Evolutionary conservation across 2,797 vertebrate species (phyloP).

Genomic region (Falco biarmicus): DNA sequence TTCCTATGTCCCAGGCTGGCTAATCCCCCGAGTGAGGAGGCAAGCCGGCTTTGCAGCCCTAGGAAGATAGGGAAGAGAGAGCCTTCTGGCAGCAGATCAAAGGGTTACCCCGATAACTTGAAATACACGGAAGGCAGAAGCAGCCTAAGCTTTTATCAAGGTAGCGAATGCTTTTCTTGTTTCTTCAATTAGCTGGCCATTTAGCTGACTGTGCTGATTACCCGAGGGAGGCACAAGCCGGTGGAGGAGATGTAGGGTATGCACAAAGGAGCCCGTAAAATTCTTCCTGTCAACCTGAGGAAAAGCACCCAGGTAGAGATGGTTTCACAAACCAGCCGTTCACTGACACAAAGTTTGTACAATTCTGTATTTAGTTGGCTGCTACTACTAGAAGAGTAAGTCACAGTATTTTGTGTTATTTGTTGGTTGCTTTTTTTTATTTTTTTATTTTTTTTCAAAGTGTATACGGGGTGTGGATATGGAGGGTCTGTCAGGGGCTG

Average conservation of each 20-base stretch:
- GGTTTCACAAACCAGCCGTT: neutral
- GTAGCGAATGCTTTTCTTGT: neutral
- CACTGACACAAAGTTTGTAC: neutral
- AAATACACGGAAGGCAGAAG: neutral
- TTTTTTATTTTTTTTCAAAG: neutral
- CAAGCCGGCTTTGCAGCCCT: neutral
- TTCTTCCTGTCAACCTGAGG: neutral
- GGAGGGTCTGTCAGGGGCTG: no score
- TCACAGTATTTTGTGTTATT: neutral
- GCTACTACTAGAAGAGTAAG: neutral
- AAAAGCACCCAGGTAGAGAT: neutral
- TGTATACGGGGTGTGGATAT: accelerated
- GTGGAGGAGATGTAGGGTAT: neutral
- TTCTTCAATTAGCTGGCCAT: neutral
- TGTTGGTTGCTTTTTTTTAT: no score
- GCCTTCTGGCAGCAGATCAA: conserved; percentile 42
- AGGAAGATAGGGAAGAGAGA: neutral
- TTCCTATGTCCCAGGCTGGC: neutral
- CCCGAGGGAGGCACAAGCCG: neutral
- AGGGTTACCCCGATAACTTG: neutral
- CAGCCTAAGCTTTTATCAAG: neutral
- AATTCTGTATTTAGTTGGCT: neutral
- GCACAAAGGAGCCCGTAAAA: neutral
- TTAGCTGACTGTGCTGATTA: neutral
- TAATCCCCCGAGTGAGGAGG: neutral